These are phyloP conservation scores for Platysteira castanea DNA, from an alignment of 2,113 vertebrate genomes.

Conservation along the genomic window DNA sequence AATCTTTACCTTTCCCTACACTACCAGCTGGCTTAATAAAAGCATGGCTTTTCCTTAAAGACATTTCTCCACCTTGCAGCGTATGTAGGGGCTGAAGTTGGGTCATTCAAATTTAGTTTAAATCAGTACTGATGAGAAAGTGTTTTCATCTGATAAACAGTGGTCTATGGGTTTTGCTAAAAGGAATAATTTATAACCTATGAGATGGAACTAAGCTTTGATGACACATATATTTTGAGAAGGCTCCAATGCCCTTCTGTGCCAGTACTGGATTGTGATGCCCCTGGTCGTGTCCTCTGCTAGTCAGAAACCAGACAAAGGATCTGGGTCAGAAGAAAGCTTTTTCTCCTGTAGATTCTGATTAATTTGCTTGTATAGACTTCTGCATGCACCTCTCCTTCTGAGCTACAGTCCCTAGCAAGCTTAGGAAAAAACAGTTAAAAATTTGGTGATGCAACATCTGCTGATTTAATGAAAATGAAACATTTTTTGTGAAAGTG, in stretches of 20 bases:
- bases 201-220: not conserved
- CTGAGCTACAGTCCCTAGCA: not conserved
- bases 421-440: not conserved
- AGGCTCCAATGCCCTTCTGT: not conserved
- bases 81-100: not conserved
- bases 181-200: not conserved
- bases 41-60: rapidly evolving
- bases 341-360: not conserved
- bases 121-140: not conserved
- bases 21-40: not conserved
- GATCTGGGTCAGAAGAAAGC: not conserved
- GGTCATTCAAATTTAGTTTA: not conserved
- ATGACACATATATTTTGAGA: rapidly evolving
- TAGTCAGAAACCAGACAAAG: not conserved
- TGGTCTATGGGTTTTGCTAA: not conserved
- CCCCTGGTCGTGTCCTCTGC: not conserved
- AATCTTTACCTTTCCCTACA: not conserved
- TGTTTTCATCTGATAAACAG: not conserved
- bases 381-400: not conserved
- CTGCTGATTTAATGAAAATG: not conserved
- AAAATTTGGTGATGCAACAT: not conserved
- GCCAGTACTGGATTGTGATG: too few species aligned
- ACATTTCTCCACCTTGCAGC: not conserved
- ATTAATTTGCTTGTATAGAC: not conserved
- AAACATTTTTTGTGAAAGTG: not conserved